Base-by-base conservation (phyloP, 2,888 invertebrate species). In the Parnassius mnemosyne region DNA sequence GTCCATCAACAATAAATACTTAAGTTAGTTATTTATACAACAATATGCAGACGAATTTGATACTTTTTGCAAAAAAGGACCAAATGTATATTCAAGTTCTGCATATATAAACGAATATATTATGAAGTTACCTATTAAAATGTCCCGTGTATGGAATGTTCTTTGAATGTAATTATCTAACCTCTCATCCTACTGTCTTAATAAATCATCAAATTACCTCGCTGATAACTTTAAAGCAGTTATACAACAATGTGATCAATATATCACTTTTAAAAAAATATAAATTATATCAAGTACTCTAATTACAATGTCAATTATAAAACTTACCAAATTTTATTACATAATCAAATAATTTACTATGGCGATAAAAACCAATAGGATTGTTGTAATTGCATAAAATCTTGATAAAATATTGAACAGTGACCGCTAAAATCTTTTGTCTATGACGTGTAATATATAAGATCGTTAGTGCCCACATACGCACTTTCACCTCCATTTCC, bases 91-190 rank as follows among this genome's bases (percentile, higher is more conserved):
- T 47, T 47, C n/a, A 47, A 9, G n/a, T 47, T 47, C 47, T 13
- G 47, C 13, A 47, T 47, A 5, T 9, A 47, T 47, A 47, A 47
- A 3, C 47, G 9, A 49, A 25, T 34, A 25, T 25, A 25, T 25
- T 25, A 25, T 34, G 34, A 34, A 34, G 34, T 13, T 13, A 49
- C 49, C 13, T 12, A 13, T 10, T 12, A 13, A 49, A 49, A 10
- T 49, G 20, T 51, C 20, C 7, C 25, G 12, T 44, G 12, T 41
- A 60, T 60, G 59, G 59, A 60, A 60, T 60, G 59, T 60, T 47
- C 9, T 60, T 49, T 16, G 59, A 53, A 65, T 63, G 56, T 47
- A 53, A 13, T 43, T 52, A 34, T 55, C 49, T 49, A 16, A 49
- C 49, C 13, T 13, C 16, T 13, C 13, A 13, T 13, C 49, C 10